Conservation (phyloP, 2,113 vertebrate genomes). For the Platanista minor region DNA sequence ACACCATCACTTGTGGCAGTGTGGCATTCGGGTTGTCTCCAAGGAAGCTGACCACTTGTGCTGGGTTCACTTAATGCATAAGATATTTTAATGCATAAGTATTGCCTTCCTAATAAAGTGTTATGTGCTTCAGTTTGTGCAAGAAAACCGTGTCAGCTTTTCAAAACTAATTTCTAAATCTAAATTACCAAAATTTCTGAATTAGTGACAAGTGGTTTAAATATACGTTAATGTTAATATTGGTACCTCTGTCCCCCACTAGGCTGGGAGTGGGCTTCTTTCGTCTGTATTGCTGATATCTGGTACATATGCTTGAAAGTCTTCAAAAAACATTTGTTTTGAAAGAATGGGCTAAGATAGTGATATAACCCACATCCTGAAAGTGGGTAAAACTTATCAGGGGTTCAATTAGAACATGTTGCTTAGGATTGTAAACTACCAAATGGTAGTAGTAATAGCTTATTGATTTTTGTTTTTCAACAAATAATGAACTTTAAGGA, state of each 20-base stretch:
- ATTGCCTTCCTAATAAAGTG: background rate
- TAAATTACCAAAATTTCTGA: background rate
- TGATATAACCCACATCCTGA: background rate
- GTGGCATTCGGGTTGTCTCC: background rate
- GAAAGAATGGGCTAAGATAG: background rate
- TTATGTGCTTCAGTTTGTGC: background rate
- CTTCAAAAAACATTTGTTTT: background rate
- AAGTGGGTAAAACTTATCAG: background rate
- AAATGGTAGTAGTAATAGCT: background rate
- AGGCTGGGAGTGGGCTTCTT: background rate
- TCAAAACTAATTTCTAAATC: conserved; percentile 17
- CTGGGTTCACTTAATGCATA: background rate
- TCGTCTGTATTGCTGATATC: background rate
- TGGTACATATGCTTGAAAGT: background rate
- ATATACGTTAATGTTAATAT: background rate
- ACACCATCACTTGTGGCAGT: background rate
- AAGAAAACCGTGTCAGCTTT: background rate
- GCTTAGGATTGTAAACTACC: background rate
- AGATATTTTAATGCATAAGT: background rate
- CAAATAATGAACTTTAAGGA: background rate
- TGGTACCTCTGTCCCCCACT: background rate
- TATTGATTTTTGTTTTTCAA: background rate
- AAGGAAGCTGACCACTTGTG: background rate
- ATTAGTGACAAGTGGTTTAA: background rate
- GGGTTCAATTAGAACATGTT: background rate